Conservation (phyloP, 2,888 invertebrate species). For the Notodonta ziczac region DNA sequence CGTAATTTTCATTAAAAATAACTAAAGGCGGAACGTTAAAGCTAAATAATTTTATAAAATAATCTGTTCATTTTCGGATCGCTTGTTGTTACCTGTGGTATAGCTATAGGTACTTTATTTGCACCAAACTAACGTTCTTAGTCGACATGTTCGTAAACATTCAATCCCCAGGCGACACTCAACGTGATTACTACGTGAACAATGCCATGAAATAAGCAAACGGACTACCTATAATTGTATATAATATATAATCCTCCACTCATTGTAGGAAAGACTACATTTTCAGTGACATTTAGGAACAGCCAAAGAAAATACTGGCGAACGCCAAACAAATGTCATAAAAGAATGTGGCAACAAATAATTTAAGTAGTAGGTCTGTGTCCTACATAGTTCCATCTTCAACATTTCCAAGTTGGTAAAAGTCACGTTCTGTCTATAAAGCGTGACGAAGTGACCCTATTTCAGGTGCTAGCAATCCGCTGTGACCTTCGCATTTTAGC, state of each 20-base stretch:
- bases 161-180: background rate
- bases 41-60: no score
- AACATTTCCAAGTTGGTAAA: constrained; percentile 62
- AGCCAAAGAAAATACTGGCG: constrained; percentile 28
- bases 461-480: constrained; percentile 73
- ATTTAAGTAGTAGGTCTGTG: constrained; percentile 23
- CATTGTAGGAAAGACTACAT: constrained; percentile 16
- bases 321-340: constrained; percentile 46
- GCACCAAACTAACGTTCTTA: constrained; percentile 11
- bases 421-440: constrained; percentile 72
- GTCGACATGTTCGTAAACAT: constrained; percentile 8
- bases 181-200: background rate
- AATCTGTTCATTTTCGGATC: no score
- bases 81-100: no score
- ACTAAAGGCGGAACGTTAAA: no score
- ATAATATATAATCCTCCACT: constrained; percentile 11
- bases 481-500: constrained; percentile 75
- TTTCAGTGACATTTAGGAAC: constrained; percentile 25
- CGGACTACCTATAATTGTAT: background rate
- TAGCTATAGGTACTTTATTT: constrained; percentile 9
- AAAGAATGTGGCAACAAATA: constrained; percentile 35
- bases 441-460: constrained; percentile 72
- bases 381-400: constrained; percentile 39
- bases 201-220: constrained; percentile 18
- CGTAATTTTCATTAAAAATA: no score